phyloP scores from a whole-genome alignment of 92 coral and sea anemone genomes.

The Hydrozoanthus gracilis region DNA sequence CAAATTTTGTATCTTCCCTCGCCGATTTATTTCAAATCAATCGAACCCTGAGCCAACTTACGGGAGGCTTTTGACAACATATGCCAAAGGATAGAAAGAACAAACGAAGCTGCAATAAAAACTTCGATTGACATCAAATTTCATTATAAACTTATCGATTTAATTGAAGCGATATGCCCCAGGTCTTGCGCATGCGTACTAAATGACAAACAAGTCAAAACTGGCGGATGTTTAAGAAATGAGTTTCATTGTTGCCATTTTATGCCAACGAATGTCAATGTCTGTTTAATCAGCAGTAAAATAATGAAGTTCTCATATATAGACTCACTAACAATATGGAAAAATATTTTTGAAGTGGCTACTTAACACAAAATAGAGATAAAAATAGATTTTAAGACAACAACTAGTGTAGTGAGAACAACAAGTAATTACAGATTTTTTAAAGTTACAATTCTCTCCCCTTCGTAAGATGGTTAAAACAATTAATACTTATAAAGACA shows the following conservation, averaged over 20 bases:
- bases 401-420: too few relatives aligned
- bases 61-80: conserved; percentile 9
- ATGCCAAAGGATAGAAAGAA: conserved; percentile 31
- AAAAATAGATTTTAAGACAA: too few relatives aligned
- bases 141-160: conserved; percentile 23
- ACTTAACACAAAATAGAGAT: too few relatives aligned
- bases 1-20: neutral
- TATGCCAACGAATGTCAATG: neutral
- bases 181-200: conserved; percentile 23
- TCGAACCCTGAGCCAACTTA: conserved; percentile 4
- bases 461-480: too few relatives aligned
- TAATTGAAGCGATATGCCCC: conserved; percentile 8
- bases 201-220: conserved; percentile 11
- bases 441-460: too few relatives aligned
- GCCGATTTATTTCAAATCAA: conserved; percentile 4
- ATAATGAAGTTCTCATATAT: conserved; percentile 24
- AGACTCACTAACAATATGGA: neutral
- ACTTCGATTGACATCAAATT: neutral
- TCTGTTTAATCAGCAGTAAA: conserved; percentile 9
- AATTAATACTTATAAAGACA: too few relatives aligned
- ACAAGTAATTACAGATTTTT: too few relatives aligned
- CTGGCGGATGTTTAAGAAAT: conserved; percentile 30
- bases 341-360: too few relatives aligned
- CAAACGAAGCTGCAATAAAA: conserved; percentile 8
- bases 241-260: conserved; percentile 28